phyloP scores from a whole-genome alignment of 23 tunicate species.

The Ciona savignyi region DNA sequence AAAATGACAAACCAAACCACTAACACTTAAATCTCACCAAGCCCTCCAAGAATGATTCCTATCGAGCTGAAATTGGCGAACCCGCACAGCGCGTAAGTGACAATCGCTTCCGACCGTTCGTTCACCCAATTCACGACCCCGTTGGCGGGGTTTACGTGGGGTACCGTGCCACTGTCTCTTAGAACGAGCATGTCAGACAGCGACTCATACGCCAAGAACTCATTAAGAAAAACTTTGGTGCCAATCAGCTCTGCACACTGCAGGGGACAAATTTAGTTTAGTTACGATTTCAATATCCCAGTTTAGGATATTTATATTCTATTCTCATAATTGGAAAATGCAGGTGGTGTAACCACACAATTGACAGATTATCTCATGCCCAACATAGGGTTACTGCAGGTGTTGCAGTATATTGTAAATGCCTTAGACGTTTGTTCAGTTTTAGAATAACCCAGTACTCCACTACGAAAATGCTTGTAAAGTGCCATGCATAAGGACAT shows the following conservation, averaged over 20 bases:
- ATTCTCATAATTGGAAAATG: too few species aligned
- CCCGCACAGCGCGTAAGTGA: constrained; percentile 92
- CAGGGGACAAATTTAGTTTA: too few species aligned
- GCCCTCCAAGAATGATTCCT: constrained; percentile 84
- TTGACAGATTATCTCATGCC: too few species aligned
- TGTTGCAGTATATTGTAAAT: too few species aligned
- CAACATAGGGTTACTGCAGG: too few species aligned
- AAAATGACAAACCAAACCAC: background rate
- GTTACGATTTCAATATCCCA: too few species aligned
- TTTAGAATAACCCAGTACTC: too few species aligned
- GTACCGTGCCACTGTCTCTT: constrained; percentile 49
- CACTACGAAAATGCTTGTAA: too few species aligned
- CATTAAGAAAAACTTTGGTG: constrained; percentile 69
- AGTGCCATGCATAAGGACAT: too few species aligned
- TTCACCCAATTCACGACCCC: constrained; percentile 64
- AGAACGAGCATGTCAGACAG: constrained; percentile 27
- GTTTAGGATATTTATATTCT: too few species aligned
- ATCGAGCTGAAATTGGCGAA: constrained; percentile 83
- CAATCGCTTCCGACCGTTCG: constrained; percentile 78
- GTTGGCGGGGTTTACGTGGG: constrained; percentile 21
- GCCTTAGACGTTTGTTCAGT: too few species aligned
- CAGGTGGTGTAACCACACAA: too few species aligned
- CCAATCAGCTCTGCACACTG: constrained; percentile 88
- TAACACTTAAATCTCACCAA: constrained; percentile 25
- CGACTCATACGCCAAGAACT: constrained; percentile 73